phyloP scores from a whole-genome alignment of 2,888 invertebrate species.

The Augochlorella aurata region DNA sequence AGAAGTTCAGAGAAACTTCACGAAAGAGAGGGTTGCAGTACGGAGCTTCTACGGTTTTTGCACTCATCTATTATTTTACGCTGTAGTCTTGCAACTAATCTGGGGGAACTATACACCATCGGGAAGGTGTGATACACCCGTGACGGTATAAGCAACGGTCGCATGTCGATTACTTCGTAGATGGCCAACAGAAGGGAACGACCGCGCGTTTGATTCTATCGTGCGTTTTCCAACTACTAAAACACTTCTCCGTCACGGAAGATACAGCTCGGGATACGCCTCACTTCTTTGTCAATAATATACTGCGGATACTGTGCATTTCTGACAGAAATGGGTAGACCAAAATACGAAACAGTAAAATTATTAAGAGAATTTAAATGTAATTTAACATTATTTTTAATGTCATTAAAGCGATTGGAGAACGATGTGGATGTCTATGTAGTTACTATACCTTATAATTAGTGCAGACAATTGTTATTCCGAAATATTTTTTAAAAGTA shows the following conservation, averaged over 20 bases:
- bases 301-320: too few species aligned
- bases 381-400: too few species aligned
- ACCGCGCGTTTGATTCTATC: slow-evolving; percentile 69
- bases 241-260: not conserved
- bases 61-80: slow-evolving; percentile 6
- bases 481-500: too few species aligned
- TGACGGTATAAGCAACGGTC: slow-evolving; percentile 43
- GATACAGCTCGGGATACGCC: not conserved
- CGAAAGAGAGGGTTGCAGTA: too few species aligned
- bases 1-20: not conserved
- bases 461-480: too few species aligned
- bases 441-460: too few species aligned
- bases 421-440: too few species aligned
- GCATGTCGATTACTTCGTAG: slow-evolving; percentile 38
- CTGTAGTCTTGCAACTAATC: not conserved
- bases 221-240: not conserved
- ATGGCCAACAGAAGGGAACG: slow-evolving; percentile 65
- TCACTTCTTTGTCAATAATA: slow-evolving; percentile 26
- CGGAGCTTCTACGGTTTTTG: not conserved
- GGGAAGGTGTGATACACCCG: slow-evolving; percentile 48
- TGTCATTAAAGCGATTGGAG: too few species aligned
- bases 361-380: too few species aligned
- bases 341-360: too few species aligned
- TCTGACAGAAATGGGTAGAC: too few species aligned
- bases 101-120: slow-evolving; percentile 7